Evolutionary conservation across 1,140 invertebrate genomes (phyloP).

Genomic region (silkworm (Bombyx mori)): DNA sequence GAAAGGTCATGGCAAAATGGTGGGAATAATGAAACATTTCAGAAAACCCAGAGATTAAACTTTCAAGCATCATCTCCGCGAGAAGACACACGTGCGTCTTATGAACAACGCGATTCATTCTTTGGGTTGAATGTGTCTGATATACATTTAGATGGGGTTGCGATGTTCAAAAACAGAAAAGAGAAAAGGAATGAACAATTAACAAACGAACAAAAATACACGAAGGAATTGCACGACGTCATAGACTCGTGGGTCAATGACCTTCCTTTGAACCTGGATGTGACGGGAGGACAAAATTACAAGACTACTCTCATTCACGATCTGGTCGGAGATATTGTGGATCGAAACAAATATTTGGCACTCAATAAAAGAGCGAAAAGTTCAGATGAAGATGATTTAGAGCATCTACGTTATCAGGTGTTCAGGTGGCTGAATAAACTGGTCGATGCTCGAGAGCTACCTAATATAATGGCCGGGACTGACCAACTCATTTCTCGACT

Average conservation of each 20-base stretch:
- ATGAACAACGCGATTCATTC: neutral
- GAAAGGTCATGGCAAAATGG: neutral
- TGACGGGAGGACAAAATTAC: neutral
- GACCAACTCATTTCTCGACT: neutral
- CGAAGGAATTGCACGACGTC: neutral
- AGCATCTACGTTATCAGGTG: conserved; percentile 19
- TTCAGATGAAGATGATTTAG: conserved; percentile 13
- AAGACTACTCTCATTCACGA: conserved; percentile 4
- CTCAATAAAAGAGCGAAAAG: conserved; percentile 1
- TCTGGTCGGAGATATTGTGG: conserved; percentile 6
- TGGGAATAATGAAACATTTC: conserved; percentile 1
- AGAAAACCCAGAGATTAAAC: neutral
- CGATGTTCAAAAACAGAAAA: neutral
- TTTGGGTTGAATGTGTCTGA: neutral
- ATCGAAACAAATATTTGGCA: conserved; percentile 7
- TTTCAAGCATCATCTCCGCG: conserved; percentile 4
- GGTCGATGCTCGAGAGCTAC: neutral
- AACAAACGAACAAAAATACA: conserved; percentile 4
- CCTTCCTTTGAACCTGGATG: neutral
- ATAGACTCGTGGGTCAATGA: conserved; percentile 1
- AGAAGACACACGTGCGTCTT: neutral
- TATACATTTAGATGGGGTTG: neutral
- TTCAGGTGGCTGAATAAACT: conserved; percentile 20
- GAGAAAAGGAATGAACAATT: neutral
- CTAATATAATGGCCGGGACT: neutral